Conservation (phyloP, 2,113 vertebrate species). For the Tachycineta bicolor region DNA sequence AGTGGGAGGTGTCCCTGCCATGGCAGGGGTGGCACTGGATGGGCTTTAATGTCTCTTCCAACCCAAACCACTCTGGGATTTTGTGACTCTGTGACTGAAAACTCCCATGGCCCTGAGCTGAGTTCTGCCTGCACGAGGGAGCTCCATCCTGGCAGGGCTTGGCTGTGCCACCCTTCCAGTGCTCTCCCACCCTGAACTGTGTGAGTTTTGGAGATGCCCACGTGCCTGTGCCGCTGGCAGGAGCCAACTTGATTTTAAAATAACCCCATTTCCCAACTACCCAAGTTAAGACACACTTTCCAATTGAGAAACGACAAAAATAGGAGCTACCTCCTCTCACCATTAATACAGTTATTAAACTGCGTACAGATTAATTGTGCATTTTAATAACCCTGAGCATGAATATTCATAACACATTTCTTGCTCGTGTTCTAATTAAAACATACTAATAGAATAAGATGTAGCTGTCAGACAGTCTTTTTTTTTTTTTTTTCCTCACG, state of each 20-base stretch:
- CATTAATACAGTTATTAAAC: conserved; percentile 72
- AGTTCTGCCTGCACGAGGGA: fast-evolving
- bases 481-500: not conserved
- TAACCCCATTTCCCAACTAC: not conserved
- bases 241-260: conserved; percentile 1
- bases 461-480: conserved; percentile 2
- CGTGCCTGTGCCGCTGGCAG: not conserved
- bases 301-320: conserved; percentile 11
- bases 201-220: not conserved
- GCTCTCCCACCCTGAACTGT: not conserved
- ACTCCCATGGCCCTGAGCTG: not conserved
- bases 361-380: conserved; percentile 66
- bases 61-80: not conserved
- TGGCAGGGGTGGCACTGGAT: fast-evolving
- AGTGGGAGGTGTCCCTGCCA: not conserved
- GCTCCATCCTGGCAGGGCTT: not conserved
- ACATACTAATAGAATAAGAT: conserved; percentile 68
- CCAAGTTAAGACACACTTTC: not conserved
- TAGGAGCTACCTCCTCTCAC: not conserved
- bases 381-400: conserved; percentile 73
- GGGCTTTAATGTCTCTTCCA: not conserved
- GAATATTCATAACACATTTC: conserved; percentile 74
- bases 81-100: not conserved
- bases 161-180: not conserved
- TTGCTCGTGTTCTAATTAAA: conserved; percentile 74